phyloP scores from a whole-genome alignment of 2,888 invertebrate genomes.

The Nemotelus pantherinus region DNA sequence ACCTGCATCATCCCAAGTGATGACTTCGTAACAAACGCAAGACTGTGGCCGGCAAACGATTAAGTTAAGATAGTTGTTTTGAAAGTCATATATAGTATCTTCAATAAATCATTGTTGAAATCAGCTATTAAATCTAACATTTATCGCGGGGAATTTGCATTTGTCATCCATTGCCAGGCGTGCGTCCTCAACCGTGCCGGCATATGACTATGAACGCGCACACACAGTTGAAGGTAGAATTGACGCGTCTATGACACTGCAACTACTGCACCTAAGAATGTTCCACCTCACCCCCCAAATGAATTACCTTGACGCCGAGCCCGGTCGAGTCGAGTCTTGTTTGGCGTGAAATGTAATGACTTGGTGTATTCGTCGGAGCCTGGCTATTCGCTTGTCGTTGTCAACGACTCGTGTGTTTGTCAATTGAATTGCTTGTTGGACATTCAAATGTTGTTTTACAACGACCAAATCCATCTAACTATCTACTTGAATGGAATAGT shows the following conservation, averaged over 20 bases:
- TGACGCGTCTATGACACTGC: neutral
- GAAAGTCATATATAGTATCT: too few species aligned
- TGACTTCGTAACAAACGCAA: too few species aligned
- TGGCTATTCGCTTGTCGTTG: constrained; percentile 1
- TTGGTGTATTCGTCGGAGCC: constrained; percentile 33
- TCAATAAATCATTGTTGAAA: too few species aligned
- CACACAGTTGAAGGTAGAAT: constrained; percentile 33
- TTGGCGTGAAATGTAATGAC: constrained; percentile 40
- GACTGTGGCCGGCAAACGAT: too few species aligned
- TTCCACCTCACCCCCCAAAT: constrained; percentile 32
- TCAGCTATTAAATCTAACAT: neutral
- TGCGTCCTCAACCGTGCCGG: neutral
- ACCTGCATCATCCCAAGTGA: too few species aligned
- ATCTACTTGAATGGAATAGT: constrained; percentile 20
- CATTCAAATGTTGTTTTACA: neutral
- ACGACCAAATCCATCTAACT: constrained; percentile 19
- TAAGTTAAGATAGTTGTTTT: too few species aligned
- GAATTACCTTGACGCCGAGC: constrained; percentile 20
- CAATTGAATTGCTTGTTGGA: constrained; percentile 36
- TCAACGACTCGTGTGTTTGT: neutral
- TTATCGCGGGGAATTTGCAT: neutral
- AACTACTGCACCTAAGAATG: constrained; percentile 40
- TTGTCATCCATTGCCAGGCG: neutral
- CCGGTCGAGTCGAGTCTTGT: constrained; percentile 26
- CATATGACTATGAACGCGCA: constrained; percentile 11